Base-by-base conservation (phyloP, 1,140 invertebrate genomes). In the Drosophila bocqueti region DNA sequence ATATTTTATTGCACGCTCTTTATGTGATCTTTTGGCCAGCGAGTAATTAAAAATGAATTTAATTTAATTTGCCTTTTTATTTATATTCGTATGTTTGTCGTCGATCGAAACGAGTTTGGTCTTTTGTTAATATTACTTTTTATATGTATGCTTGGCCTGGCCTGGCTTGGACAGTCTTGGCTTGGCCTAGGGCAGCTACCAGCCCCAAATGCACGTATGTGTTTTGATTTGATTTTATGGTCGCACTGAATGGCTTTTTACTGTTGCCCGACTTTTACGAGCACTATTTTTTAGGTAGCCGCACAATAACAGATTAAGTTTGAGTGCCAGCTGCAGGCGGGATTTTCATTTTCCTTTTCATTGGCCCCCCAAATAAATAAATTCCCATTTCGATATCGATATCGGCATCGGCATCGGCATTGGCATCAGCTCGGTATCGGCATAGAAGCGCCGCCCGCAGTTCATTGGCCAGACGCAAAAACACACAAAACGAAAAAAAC, bases 181-280 rank as follows among this genome's bases (percentile, higher is more conserved):
- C 68, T 50, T 43, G 29, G 67, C 55, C 34, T 43, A 74, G 71
- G 67, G 68, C 71, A 73, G 54, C 45, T 43, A 55, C 16, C 24
- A 40, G 29, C 42, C 24, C 31, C 61, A 55, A 63, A 71, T 43
- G 29, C 46, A 58, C 18, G 66, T 34, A 55, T 76, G 55, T 73
- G 67, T 75, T 84, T 90, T 78, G 79, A 89, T 89, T 87, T 84
- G 81, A 67, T 87, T 87, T 87, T 90, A 87, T 87, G 81, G 85
- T 81, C 79, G 74, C 81, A 71, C 78, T 78, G 74, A 87, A 87
- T 81, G 55, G 78, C 63, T 84, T 87, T 87, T 87, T 81, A 89
- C 84, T 87, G 84, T 89, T 89, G 84, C 69, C 83, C 67, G 64
- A 66, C 76, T 79, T 73, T 66, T 74, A 61, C 60, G 75, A 72